Evolutionary conservation across 2,888 invertebrate species (phyloP), one percentile per base, ranked within the genome.

Genomic region (Busseola fusca): DNA sequence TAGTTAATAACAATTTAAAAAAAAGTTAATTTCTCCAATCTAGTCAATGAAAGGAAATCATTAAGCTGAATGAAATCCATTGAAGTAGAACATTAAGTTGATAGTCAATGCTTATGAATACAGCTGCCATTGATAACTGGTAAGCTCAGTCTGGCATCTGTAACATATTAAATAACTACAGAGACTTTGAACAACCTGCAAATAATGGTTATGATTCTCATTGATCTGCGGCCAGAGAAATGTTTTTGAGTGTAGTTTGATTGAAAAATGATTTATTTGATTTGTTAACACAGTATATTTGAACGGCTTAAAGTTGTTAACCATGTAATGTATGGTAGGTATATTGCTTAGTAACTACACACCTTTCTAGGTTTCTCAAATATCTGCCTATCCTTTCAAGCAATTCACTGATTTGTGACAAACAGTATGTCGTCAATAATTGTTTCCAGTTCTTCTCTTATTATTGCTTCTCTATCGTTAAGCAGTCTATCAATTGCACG

Each of bases 71-170:
- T 48, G 21, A 18, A 30, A 54, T 25, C 4, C 16, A 40, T 67
- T 48, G 58, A 76, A 48, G 30, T 30, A 21, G 37, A 30, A 25
- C 37, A 54, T 45, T 21, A 52, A 18, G 27, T 74, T 48, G 40
- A 59, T 59, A 14, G 30, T 50, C 12, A 25, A 25, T 64, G 37
- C 50, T 40, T 76, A 10, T 27, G 21, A 60, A 69, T 34, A 68
- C 14, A 48, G 25, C 3, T 2, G 0, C 48, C n/a, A 30, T 68
- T 74, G n/a, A 76, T 52, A 45, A 9, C 45, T 45, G 14, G 30
- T 52, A 25, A 40, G 25, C 27, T 60, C 14, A 48, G 37, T 12
- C 50, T 34, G 25, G 25, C 30, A 9, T 25, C 48, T 45, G 54
- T 34, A 40, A 25, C 30, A 21, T 10, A 68, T 40, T 25, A 25